Evolutionary conservation across 2,888 invertebrate species (phyloP).

Genomic region (Drosophila phalerata): DNA sequence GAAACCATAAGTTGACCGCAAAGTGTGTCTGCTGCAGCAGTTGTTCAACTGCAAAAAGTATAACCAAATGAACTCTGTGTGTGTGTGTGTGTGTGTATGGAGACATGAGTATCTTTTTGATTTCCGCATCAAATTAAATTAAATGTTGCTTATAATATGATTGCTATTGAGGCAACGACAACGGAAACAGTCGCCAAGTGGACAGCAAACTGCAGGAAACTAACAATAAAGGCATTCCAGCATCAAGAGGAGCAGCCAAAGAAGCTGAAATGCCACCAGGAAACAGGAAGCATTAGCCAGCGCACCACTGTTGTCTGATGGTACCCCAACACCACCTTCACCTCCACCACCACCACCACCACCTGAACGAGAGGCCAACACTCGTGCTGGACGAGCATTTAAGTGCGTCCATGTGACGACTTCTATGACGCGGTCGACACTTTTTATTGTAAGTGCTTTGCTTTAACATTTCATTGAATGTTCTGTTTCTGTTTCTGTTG

Average conservation of each 20-base stretch:
- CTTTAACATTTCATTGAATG: conserved; percentile 60
- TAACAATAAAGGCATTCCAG: conserved; percentile 62
- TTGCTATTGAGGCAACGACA: conserved; percentile 64
- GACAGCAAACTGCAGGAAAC: conserved; percentile 71
- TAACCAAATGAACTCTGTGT: conserved; percentile 25
- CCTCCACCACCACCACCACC: neutral
- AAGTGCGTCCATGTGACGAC: conserved; percentile 57
- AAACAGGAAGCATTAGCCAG: conserved; percentile 51
- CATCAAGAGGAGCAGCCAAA: conserved; percentile 16
- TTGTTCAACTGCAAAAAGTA: conserved; percentile 23
- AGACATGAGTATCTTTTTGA: conserved; percentile 53
- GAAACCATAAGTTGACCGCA: conserved; percentile 56
- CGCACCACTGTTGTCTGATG: conserved; percentile 17
- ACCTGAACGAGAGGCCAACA: neutral
- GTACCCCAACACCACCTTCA: neutral
- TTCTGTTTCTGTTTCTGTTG: conserved; percentile 8
- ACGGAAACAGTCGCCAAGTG: conserved; percentile 42
- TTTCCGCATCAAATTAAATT: conserved; percentile 77
- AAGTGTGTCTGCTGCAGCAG: conserved; percentile 35
- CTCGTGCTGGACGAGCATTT: conserved; percentile 41
- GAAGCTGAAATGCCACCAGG: conserved; percentile 39
- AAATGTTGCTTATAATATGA: conserved; percentile 79
- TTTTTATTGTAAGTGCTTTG: conserved; percentile 71
- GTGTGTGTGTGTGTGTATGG: conserved; percentile 1
- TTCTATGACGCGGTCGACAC: conserved; percentile 48